Conservation (phyloP, 1,140 invertebrate genomes). For the Pogonus chalceus region DNA sequence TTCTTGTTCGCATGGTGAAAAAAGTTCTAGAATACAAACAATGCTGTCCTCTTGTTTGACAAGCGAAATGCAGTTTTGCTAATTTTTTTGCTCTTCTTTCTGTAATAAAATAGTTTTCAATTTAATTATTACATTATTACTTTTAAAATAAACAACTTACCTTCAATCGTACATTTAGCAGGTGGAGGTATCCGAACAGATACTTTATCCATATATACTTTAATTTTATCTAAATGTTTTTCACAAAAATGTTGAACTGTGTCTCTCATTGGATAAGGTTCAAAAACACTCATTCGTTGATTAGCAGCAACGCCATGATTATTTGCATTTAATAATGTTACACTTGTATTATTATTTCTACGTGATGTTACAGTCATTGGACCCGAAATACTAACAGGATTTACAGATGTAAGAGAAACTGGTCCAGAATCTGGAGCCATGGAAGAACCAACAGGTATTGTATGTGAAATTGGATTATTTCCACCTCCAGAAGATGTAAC, state of each 20-base stretch:
- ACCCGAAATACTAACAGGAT: slow-evolving; percentile 38
- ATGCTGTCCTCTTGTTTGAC: slow-evolving; percentile 73
- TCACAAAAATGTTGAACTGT: slow-evolving; percentile 90
- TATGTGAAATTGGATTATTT: background rate
- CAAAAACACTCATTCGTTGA: slow-evolving; percentile 74
- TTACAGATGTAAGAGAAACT: background rate
- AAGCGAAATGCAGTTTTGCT: slow-evolving; percentile 81
- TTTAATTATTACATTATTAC: background rate
- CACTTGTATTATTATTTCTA: slow-evolving; percentile 56
- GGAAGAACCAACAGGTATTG: background rate
- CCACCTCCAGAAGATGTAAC: slow-evolving; percentile 14
- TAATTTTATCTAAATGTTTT: slow-evolving; percentile 85
- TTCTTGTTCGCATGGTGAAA: slow-evolving; percentile 78
- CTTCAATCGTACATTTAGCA: slow-evolving; percentile 83
- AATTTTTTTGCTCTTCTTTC: slow-evolving; percentile 75
- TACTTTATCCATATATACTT: slow-evolving; percentile 80
- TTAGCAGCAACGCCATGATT: slow-evolving; percentile 38
- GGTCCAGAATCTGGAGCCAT: background rate
- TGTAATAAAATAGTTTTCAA: slow-evolving; percentile 32
- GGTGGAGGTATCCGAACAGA: slow-evolving; percentile 76
- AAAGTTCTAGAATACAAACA: slow-evolving; percentile 80
- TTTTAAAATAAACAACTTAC: slow-evolving; percentile 27
- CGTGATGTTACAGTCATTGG: slow-evolving; percentile 51
- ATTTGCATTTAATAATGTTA: slow-evolving; percentile 55
- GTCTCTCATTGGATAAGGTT: slow-evolving; percentile 78